Conservation (phyloP, 2,888 invertebrate species). For the Phaonia tiefii region DNA sequence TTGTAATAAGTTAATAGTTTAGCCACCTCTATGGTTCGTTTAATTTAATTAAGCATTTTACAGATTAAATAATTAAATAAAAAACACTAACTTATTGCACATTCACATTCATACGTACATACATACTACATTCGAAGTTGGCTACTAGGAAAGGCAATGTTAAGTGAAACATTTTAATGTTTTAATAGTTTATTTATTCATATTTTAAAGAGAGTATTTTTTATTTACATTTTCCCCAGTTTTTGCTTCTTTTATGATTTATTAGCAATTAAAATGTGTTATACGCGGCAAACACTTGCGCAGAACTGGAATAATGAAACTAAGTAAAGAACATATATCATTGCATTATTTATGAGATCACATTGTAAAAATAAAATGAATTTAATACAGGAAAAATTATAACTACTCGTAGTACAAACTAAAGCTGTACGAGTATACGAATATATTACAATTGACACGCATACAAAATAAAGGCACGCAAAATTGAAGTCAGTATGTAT, state of each 20-base stretch:
- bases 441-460: constrained; percentile 62
- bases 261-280: constrained; percentile 62
- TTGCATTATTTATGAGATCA: constrained; percentile 64
- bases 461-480: constrained; percentile 57
- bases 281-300: constrained; percentile 18
- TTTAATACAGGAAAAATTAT: background rate
- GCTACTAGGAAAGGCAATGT: constrained; percentile 53
- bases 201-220: constrained; percentile 6
- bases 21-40: constrained; percentile 23
- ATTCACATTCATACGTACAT: background rate
- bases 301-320: background rate
- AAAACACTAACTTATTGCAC: background rate
- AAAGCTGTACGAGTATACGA: constrained; percentile 46
- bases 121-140: too few relatives aligned
- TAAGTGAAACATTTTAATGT: constrained; percentile 42
- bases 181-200: constrained; percentile 48
- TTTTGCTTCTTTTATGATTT: constrained; percentile 49
- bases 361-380: constrained; percentile 42
- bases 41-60: constrained; percentile 43
- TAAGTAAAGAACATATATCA: constrained; percentile 54
- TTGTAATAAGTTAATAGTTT: background rate
- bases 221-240: constrained; percentile 2
- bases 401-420: constrained; percentile 26
- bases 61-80: constrained; percentile 14
- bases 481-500: constrained; percentile 55